Conservation (phyloP, 2,888 invertebrate species). For the Ormyrus rosae region DNA sequence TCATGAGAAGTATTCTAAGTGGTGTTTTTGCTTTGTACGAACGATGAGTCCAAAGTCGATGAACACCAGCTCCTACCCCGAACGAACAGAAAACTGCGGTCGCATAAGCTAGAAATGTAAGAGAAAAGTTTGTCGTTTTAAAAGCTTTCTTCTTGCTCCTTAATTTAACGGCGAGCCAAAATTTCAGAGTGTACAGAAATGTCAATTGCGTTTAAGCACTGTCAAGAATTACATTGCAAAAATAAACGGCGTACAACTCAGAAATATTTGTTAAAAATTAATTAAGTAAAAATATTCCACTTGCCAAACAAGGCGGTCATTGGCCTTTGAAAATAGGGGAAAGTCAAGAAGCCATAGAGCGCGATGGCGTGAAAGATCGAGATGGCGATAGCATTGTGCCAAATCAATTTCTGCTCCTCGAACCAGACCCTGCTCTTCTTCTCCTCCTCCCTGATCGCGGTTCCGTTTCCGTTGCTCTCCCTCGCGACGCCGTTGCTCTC, state of each 20-base stretch:
- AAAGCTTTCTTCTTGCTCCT: background rate
- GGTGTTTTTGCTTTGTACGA: conserved; percentile 83
- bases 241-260: no score
- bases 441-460: no score
- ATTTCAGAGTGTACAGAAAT: no score
- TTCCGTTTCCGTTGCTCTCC: background rate
- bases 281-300: conserved; percentile 61
- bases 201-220: no score
- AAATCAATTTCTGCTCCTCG: conserved; percentile 76
- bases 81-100: conserved; percentile 80
- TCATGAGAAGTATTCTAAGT: conserved; percentile 79
- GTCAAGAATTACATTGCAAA: no score
- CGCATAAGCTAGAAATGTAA: conserved; percentile 22
- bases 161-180: no score
- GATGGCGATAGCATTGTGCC: conserved; percentile 79
- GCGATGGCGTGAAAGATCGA: conserved; percentile 76
- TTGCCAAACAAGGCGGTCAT: conserved; percentile 79
- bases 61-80: conserved; percentile 84
- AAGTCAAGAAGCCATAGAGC: conserved; percentile 71
- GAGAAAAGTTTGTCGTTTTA: background rate
- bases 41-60: conserved; percentile 83
- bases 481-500: conserved; percentile 13
- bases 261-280: no score
- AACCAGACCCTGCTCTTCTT: background rate
- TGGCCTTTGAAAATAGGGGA: conserved; percentile 69